Evolutionary conservation across 1,140 invertebrate genomes (phyloP).

Genomic region (Paraescarpia echinospica): DNA sequence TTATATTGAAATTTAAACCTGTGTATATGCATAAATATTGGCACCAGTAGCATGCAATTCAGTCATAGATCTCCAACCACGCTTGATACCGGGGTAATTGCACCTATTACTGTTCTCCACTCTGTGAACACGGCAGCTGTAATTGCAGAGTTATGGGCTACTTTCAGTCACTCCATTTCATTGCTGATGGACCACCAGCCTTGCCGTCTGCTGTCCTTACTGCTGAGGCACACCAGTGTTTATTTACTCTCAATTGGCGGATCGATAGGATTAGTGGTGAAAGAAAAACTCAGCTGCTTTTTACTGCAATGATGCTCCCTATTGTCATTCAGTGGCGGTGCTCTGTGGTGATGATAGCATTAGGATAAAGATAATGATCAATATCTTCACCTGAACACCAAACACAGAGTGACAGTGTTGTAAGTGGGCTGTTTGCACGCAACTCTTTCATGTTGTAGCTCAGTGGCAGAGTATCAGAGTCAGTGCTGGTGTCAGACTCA

Average conservation of each 20-base stretch:
- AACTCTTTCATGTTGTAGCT: too few species aligned
- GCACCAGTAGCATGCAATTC: background rate
- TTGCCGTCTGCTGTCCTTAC: background rate
- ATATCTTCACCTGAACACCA: background rate
- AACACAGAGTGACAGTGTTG: background rate
- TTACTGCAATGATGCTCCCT: background rate
- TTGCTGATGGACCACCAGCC: background rate
- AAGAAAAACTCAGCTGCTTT: background rate
- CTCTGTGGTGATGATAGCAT: background rate
- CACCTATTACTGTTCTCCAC: background rate
- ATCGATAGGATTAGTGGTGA: background rate
- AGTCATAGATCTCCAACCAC: background rate
- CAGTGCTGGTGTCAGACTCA: too few species aligned
- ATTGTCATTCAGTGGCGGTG: background rate
- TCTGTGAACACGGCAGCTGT: slow-evolving; percentile 18
- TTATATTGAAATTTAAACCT: background rate
- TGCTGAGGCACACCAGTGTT: background rate
- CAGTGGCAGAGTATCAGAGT: too few species aligned
- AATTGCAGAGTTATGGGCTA: slow-evolving; percentile 21
- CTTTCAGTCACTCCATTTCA: slow-evolving; percentile 30
- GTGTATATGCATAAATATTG: background rate
- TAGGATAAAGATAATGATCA: background rate
- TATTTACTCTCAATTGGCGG: background rate
- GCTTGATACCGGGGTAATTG: slow-evolving; percentile 9
- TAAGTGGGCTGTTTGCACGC: background rate